Evolutionary conservation across 2,888 invertebrate species (phyloP), one percentile per base, ranked within the genome.

Genomic region (Azorinus chamasolen): DNA sequence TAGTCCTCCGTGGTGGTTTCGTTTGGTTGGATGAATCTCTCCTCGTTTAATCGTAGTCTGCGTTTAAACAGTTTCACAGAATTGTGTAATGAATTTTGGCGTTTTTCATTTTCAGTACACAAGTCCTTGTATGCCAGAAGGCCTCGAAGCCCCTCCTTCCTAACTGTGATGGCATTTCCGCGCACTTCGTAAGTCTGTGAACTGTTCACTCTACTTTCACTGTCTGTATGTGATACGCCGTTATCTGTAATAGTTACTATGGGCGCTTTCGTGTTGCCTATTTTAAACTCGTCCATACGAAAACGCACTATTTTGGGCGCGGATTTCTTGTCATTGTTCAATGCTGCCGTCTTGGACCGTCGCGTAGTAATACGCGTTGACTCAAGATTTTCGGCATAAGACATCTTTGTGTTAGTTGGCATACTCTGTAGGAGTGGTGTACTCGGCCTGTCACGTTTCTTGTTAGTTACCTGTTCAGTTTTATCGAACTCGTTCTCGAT

Each of bases 141-240:
- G 1, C 81, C 78, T 37, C 62, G 71, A 0, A 78, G 55, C 8
- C 81, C 81, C 41, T 78, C 81, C 39, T 75, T 81, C 43, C 63
- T 54, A 27, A 81, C 39, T 8, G 64, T 48, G 27, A 86, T 84
- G 43, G 84, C 86, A 66, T 69, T 86, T n/a, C 86, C 86, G 10
- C 83, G 78, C 20, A 86, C 62, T 62, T 86, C 86, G 62, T 79
- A 86, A 16, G 63, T 65, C 18, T 78, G 63, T 37, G 51, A 68
- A 16, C 54, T 1, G 2, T 69, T 48, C 2, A 18, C 39, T 8
- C 39, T 37, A 18, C 22, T 48, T n/a, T 32, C 25, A 20, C 46
- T 43, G 22, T 20, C n/a, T 22, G 57, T 50, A 24, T 18, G 48
- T 5, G 62, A 8, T 3, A 57, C 66, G 10, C 55, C 18, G 1